phyloP scores from a whole-genome alignment of 1,140 invertebrate genomes.

The Drosophila melanica region DNA sequence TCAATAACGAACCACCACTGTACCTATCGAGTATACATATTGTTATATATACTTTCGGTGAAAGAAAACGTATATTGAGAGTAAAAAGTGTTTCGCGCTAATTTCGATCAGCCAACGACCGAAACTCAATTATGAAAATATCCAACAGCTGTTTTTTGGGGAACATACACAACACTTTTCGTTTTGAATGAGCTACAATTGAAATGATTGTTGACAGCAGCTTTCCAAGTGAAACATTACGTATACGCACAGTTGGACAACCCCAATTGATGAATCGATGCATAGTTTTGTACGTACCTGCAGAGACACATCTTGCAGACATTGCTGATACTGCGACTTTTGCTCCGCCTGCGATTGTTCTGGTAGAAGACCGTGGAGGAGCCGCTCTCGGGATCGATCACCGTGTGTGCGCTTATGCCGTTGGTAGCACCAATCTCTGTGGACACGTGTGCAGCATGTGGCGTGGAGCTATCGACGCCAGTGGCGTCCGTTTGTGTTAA shows the following conservation, averaged over 20 bases:
- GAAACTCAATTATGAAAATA: slow-evolving; percentile 22
- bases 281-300: slow-evolving; percentile 57
- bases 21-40: too few species aligned
- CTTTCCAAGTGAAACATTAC: background rate
- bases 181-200: slow-evolving; percentile 2
- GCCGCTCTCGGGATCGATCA: slow-evolving; percentile 76
- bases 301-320: slow-evolving; percentile 78
- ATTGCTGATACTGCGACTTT: slow-evolving; percentile 73
- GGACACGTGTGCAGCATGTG: slow-evolving; percentile 29
- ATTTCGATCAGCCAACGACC: slow-evolving; percentile 27
- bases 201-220: slow-evolving; percentile 18
- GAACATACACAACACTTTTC: slow-evolving; percentile 3
- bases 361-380: slow-evolving; percentile 80
- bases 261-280: background rate
- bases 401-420: slow-evolving; percentile 56
- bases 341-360: slow-evolving; percentile 77
- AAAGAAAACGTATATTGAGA: background rate
- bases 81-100: slow-evolving; percentile 2
- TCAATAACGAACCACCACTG: too few species aligned
- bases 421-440: slow-evolving; percentile 41
- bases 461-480: slow-evolving; percentile 32
- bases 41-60: background rate
- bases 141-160: slow-evolving; percentile 30
- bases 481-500: slow-evolving; percentile 68
- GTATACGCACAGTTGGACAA: slow-evolving; percentile 3